Percentiles rank a stretch among this genome's conserved stretches.
phyloP scores from a whole-genome alignment of 2,113 vertebrate genomes.

The Periophthalmus modestus region DNA sequence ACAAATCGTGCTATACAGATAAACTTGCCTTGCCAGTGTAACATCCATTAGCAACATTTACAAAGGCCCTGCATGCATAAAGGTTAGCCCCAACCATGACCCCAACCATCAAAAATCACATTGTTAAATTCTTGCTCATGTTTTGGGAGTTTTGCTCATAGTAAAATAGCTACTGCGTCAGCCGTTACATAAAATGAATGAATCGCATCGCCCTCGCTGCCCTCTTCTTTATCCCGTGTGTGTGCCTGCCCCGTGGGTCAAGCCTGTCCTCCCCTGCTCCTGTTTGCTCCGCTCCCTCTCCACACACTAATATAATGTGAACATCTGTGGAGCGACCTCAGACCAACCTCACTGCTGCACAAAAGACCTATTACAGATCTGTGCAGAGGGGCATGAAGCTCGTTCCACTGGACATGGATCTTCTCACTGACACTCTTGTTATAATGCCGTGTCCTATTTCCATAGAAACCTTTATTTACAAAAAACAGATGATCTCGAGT shows the following conservation, averaged over 20 bases:
- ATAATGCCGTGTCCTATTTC: slow-evolving; percentile 22
- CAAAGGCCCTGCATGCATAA: too few species aligned
- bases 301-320: slow-evolving; percentile 50
- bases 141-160: neutral
- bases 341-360: slow-evolving; percentile 30
- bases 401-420: slow-evolving; percentile 6
- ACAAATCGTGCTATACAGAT: too few species aligned
- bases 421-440: slow-evolving; percentile 8
- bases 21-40: too few species aligned
- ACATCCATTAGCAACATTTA: too few species aligned
- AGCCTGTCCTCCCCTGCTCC: neutral
- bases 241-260: slow-evolving; percentile 35
- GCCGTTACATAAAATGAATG: neutral
- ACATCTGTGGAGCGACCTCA: slow-evolving; percentile 34
- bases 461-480: slow-evolving; percentile 10
- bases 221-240: slow-evolving; percentile 2
- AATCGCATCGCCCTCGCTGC: neutral
- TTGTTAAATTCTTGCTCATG: neutral
- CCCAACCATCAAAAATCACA: neutral
- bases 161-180: neutral
- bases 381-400: slow-evolving; percentile 10
- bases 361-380: slow-evolving; percentile 24
- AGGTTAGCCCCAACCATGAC: too few species aligned
- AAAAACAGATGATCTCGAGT: neutral
- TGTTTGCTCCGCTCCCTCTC: slow-evolving; percentile 16